phyloP scores from a whole-genome alignment of 2,113 vertebrate species.

The Condylura cristata region DNA sequence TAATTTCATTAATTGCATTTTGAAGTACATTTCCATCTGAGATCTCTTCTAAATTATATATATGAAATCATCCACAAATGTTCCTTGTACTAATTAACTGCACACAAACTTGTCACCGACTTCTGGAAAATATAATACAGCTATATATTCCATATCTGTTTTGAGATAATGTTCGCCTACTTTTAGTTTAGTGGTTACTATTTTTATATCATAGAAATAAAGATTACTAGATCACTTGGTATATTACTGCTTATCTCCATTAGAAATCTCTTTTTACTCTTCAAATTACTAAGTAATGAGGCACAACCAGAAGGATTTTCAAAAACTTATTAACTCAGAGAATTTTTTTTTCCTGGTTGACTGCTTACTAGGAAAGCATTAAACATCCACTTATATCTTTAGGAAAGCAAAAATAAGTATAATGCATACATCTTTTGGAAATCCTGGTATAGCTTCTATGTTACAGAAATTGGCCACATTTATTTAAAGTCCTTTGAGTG shows the following conservation, averaged over 20 bases:
- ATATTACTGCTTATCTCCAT: neutral
- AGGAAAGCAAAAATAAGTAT: slow-evolving; percentile 30
- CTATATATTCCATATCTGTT: slow-evolving; percentile 1
- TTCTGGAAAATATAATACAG: slow-evolving; percentile 47
- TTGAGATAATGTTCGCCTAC: neutral
- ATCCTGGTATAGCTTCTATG: neutral
- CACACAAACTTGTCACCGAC: neutral
- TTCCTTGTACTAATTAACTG: slow-evolving; percentile 57
- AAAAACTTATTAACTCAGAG: neutral
- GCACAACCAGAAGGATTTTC: slow-evolving; percentile 33
- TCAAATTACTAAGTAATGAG: slow-evolving; percentile 57
- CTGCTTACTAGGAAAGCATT: slow-evolving; percentile 1
- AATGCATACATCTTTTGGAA: neutral
- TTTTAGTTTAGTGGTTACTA: slow-evolving; percentile 38
- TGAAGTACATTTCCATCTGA: slow-evolving; percentile 48
- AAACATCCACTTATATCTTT: neutral
- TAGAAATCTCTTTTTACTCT: slow-evolving; percentile 14
- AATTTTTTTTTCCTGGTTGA: neutral
- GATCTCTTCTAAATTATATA: slow-evolving; percentile 54
- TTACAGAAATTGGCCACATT: neutral
- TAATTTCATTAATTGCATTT: slow-evolving; percentile 63
- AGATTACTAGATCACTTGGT: slow-evolving; percentile 18
- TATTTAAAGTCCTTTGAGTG: neutral
- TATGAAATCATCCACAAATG: slow-evolving; percentile 36
- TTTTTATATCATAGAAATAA: slow-evolving; percentile 37